Base-by-base conservation (phyloP, 1,140 invertebrate genomes). In the Lepidotrigona ventralis region DNA sequence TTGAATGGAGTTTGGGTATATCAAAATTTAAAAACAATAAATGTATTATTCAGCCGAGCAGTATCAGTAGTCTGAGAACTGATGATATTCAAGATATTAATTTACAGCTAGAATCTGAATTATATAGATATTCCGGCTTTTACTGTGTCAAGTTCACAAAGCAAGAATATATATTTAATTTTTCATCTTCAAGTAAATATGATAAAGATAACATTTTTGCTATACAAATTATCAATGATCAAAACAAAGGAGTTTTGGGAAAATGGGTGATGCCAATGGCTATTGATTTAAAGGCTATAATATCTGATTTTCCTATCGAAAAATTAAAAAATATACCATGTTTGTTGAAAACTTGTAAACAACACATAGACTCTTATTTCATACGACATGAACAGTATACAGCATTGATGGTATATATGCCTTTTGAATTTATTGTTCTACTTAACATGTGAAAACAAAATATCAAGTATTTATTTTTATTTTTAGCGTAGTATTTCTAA, bases 211-310 rank as follows among this genome's bases (percentile, higher is more conserved):
- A 82, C 29, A 69, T 39, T 14, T 83, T 80, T 29, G 86, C 72
- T 2, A 19, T 91, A 58, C 89, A 92, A 82, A 73, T 91, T 39
- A 64, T 88, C 0, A 76, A 70, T 19, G 33, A 75, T 0, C 14
- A 87, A n/a, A n/a, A 12, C 6, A 85, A 81, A 72, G 33, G 23
- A 21, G 26, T 14, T 12, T 33, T 92, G 19, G 90, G 90, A 56
- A 91, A 90, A 72, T 92, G 90, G 89, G 15, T 87, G 15, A 88
- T 92, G 88, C 91, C 91, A 6, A 81, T 86, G 69, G 85, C 84
- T 11, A 58, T 90, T 21, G 76, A 90, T 53, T 77, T 91, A 56
- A 68, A 87, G 17, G 1, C 83, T 0, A 70, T 91, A 71, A 58
- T 84, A 2, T 2, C 53, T 2, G 58, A 88, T 54, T 86, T 46